A percentile compares a stretch with the other conserved stretches of the same genome.
Evolutionary conservation across 2,888 invertebrate genomes (phyloP).

Genomic region (Apotomis betuletana): DNA sequence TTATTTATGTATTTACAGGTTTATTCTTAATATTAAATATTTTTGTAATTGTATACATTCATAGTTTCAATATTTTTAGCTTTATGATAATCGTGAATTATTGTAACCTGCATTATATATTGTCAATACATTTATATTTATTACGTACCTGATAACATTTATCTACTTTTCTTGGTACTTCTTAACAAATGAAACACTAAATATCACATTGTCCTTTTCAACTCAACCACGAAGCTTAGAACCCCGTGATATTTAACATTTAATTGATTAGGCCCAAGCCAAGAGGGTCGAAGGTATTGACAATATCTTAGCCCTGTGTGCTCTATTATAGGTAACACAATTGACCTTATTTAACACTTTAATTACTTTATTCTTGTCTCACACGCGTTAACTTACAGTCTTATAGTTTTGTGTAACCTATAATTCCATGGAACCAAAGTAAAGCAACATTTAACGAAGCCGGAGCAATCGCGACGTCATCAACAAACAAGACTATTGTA

Average conservation of each 20-base stretch:
- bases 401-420: conserved; percentile 46
- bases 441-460: conserved; percentile 60
- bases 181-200: conserved; percentile 7
- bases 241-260: conserved; percentile 1
- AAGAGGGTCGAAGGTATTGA: conserved; percentile 20
- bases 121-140: conserved; percentile 14
- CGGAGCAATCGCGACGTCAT: conserved; percentile 55
- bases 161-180: neutral
- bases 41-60: conserved; percentile 50
- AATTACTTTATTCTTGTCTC: conserved; percentile 36
- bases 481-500: conserved; percentile 52
- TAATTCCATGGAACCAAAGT: conserved; percentile 74
- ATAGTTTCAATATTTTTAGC: conserved; percentile 38
- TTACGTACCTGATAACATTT: conserved; percentile 1
- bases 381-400: conserved; percentile 41
- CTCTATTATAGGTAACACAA: conserved; percentile 37
- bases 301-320: conserved; percentile 25
- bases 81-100: conserved; percentile 26
- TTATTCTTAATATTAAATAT: conserved; percentile 53
- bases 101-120: conserved; percentile 18
- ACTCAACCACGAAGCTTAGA: neutral
- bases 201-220: conserved; percentile 3
- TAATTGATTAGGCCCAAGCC: conserved; percentile 15
- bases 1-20: conserved; percentile 63
- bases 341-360: conserved; percentile 35